Evolutionary conservation across 2,888 invertebrate genomes (phyloP).

Genomic region (Platynereis dumerilii): DNA sequence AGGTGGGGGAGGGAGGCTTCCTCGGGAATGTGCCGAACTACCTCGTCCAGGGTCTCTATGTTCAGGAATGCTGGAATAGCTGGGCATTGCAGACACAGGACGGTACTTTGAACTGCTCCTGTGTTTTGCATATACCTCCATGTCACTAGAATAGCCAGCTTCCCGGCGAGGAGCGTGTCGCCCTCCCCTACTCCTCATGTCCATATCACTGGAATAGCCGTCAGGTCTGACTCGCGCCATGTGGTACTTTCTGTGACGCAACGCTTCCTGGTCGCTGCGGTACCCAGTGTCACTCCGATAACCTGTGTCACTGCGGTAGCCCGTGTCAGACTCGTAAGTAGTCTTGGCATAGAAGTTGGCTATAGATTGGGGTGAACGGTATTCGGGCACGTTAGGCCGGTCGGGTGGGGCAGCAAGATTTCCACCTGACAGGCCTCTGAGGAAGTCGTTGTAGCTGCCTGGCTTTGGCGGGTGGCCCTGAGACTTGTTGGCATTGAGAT

Average conservation of each 20-base stretch:
- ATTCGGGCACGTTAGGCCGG: neutral
- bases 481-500: slow-evolving; percentile 3
- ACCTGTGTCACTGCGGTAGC: slow-evolving; percentile 34
- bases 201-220: slow-evolving; percentile 26
- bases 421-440: slow-evolving; percentile 4
- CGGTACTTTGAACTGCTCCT: neutral
- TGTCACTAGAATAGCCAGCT: slow-evolving; percentile 55
- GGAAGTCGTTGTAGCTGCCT: slow-evolving; percentile 17
- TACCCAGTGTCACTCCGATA: slow-evolving; percentile 61
- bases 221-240: neutral
- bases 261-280: slow-evolving; percentile 44
- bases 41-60: neutral
- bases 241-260: slow-evolving; percentile 20
- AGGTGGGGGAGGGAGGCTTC: neutral
- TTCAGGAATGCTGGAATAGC: neutral
- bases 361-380: slow-evolving; percentile 1
- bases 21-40: neutral
- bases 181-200: slow-evolving; percentile 38
- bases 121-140: slow-evolving; percentile 39
- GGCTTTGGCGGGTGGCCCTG: neutral
- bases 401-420: neutral
- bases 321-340: neutral
- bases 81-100: neutral
- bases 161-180: slow-evolving; percentile 19
- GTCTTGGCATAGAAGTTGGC: neutral